Evolutionary conservation across 2,797 vertebrate species (phyloP).

Genomic region (Schizopygopsis malacanthus): DNA sequence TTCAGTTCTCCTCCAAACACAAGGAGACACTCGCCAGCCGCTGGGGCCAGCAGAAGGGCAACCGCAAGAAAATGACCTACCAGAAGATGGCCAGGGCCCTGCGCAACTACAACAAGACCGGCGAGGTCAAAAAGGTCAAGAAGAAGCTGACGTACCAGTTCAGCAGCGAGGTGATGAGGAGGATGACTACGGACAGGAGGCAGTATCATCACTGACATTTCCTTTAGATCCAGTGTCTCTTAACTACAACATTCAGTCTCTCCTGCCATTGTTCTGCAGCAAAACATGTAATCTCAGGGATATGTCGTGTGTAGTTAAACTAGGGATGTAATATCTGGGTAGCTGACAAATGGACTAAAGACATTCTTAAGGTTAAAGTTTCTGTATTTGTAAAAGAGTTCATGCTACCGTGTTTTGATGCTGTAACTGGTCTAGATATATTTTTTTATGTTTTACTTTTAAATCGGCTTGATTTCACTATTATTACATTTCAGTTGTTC

Average conservation of each 20-base stretch:
- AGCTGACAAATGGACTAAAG: neutral
- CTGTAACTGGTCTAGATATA: neutral
- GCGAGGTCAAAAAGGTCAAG: constrained; percentile 96
- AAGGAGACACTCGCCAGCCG: constrained; percentile 92
- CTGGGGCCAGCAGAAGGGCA: constrained; percentile 97
- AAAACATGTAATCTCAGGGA: constrained; percentile 35
- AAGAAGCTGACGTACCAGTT: constrained; percentile 99
- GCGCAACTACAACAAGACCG: constrained; percentile 97
- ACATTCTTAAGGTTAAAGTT: neutral
- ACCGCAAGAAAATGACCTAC: constrained; percentile 99
- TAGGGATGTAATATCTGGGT: neutral
- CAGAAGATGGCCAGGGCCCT: constrained; percentile 98
- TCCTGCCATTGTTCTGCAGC: neutral
- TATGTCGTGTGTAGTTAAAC: neutral
- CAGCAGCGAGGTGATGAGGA: constrained; percentile 91
- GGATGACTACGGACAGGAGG: constrained; percentile 77
- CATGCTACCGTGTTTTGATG: neutral
- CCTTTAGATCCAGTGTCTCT: neutral
- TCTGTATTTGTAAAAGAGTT: neutral
- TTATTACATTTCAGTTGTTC: neutral
- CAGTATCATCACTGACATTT: constrained; percentile 77
- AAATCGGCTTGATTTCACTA: neutral
- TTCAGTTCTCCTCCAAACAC: constrained; percentile 99
- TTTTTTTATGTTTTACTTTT: neutral
- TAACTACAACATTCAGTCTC: neutral